These are phyloP conservation scores for Phyllostomus discolor DNA, from an alignment of 2,113 vertebrate species.

Conservation along the genomic window DNA sequence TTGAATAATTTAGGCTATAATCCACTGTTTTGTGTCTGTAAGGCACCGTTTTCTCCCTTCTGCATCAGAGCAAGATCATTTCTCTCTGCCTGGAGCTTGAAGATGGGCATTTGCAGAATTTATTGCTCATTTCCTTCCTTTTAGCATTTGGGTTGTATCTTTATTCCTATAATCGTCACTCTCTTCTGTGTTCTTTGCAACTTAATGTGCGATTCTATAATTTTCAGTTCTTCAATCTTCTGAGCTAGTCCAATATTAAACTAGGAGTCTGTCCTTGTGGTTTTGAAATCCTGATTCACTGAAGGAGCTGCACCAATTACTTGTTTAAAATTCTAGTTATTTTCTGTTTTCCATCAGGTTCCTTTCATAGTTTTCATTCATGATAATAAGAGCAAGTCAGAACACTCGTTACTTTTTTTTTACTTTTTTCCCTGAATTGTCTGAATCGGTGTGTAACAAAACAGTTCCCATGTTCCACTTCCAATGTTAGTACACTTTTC, in stretches of 20 bases:
- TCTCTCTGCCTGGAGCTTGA: neutral
- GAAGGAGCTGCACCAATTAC: neutral
- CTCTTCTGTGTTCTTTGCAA: neutral
- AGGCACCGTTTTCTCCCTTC: neutral
- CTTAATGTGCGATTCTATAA: neutral
- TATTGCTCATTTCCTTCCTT: neutral
- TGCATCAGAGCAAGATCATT: neutral
- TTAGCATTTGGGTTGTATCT: neutral
- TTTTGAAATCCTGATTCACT: neutral
- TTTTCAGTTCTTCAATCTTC: neutral
- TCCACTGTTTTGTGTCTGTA: neutral
- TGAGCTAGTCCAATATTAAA: neutral
- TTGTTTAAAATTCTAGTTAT: neutral
- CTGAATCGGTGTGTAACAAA: neutral
- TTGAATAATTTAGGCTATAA: neutral
- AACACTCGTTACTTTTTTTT: neutral
- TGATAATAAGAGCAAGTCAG: neutral
- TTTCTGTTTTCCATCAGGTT: neutral
- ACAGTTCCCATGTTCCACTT: neutral
- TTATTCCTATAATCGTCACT: neutral
- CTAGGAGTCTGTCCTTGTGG: neutral
- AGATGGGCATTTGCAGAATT: neutral
- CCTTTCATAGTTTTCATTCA: neutral
- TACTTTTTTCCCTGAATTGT: neutral
- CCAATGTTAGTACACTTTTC: neutral